phyloP scores from a whole-genome alignment of 2,888 invertebrate species.

The Disparrhopalites patrizii region DNA sequence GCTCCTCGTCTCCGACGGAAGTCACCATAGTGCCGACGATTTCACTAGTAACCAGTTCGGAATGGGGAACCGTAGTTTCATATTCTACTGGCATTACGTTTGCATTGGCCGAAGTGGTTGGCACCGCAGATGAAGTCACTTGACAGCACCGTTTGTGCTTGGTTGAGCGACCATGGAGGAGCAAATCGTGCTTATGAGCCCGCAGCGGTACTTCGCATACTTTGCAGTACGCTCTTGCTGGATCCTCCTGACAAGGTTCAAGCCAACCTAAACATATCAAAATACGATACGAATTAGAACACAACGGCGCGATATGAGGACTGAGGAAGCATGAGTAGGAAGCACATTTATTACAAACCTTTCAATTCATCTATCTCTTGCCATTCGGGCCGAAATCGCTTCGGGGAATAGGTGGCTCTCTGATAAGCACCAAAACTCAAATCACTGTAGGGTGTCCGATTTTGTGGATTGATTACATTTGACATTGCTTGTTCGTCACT shows the following conservation, averaged over 20 bases:
- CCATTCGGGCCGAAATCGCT: conserved; percentile 40
- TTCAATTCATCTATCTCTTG: conserved; percentile 38
- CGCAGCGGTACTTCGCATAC: conserved; percentile 35
- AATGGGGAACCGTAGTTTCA: conserved; percentile 14
- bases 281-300: conserved; percentile 3
- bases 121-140: background rate
- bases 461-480: background rate
- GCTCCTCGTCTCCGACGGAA: conserved; percentile 6
- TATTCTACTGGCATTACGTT: conserved; percentile 20
- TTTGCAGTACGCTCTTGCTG: conserved; percentile 38
- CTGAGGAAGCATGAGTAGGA: too few species aligned
- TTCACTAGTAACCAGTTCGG: conserved; percentile 16
- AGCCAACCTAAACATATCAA: conserved; percentile 37
- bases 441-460: background rate
- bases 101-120: background rate
- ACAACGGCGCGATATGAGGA: background rate
- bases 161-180: conserved; percentile 33
- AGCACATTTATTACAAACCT: conserved; percentile 30
- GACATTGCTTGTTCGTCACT: conserved; percentile 23
- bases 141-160: conserved; percentile 32
- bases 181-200: conserved; percentile 39
- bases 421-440: conserved; percentile 1
- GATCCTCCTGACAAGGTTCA: conserved; percentile 32
- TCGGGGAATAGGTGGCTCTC: conserved; percentile 25
- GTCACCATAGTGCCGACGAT: conserved; percentile 16